These are phyloP conservation scores for Cynocephalus volans DNA, from an alignment of 2,113 vertebrate species.

Conservation along the genomic window DNA sequence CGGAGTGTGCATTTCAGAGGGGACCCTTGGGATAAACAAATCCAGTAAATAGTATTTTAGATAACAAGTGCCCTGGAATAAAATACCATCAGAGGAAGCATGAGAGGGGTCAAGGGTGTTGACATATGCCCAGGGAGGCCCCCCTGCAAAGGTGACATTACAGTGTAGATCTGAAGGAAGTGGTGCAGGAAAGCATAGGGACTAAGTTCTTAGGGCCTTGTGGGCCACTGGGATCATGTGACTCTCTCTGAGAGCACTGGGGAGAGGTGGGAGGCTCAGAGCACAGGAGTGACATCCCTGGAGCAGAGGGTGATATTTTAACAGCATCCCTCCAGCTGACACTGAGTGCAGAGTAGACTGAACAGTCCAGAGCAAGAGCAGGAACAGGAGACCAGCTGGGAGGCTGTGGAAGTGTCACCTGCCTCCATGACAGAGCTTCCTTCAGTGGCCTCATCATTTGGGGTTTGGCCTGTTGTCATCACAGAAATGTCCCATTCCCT, in stretches of 20 bases:
- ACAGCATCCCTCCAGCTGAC: background rate
- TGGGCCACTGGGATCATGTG: background rate
- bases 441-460: rapidly evolving
- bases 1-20: rapidly evolving
- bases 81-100: rapidly evolving
- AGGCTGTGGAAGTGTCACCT: background rate
- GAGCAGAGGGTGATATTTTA: background rate
- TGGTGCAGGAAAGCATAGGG: no score
- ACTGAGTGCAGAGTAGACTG: rapidly evolving
- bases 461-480: background rate
- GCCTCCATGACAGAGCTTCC: rapidly evolving
- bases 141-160: background rate
- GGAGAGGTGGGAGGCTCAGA: background rate
- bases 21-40: no score
- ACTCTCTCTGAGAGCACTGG: background rate
- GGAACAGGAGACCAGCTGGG: background rate
- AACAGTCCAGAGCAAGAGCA: background rate
- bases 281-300: background rate
- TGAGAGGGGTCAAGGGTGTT: background rate
- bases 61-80: background rate
- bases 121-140: background rate
- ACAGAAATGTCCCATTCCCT: background rate
- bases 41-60: rapidly evolving
- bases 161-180: background rate
- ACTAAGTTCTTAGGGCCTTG: background rate